These are phyloP conservation scores for Drepana falcataria DNA, from an alignment of 2,888 invertebrate species.

Conservation along the genomic window DNA sequence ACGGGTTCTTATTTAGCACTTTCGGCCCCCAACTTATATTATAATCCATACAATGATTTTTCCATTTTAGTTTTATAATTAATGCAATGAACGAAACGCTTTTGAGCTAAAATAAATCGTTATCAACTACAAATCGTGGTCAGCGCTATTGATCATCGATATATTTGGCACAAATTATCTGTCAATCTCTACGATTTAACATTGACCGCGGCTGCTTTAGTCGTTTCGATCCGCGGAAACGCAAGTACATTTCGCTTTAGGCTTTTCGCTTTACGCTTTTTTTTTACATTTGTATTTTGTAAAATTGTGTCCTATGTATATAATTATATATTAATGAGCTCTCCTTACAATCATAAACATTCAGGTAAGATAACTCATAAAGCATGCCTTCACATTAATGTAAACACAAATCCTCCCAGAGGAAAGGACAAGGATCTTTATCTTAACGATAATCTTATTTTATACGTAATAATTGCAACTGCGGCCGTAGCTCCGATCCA, in stretches of 20 bases:
- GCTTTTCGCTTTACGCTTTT: conserved; percentile 29
- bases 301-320: too few species aligned
- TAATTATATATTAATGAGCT: too few species aligned
- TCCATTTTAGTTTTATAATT: too few species aligned
- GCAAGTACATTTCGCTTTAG: conserved; percentile 13
- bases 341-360: too few species aligned
- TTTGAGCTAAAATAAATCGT: too few species aligned
- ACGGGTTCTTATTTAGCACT: too few species aligned
- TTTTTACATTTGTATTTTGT: conserved; percentile 5
- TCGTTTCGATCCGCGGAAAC: conserved; percentile 30
- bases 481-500: conserved; percentile 22
- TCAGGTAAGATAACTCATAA: too few species aligned
- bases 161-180: conserved; percentile 10
- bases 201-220: conserved; percentile 10
- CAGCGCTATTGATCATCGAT: background rate
- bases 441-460: conserved; percentile 9
- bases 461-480: conserved; percentile 22
- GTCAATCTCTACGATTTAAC: conserved; percentile 15
- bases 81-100: too few species aligned
- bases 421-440: conserved; percentile 13
- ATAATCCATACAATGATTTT: too few species aligned
- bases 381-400: too few species aligned
- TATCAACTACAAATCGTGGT: too few species aligned
- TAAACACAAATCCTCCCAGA: background rate
- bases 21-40: too few species aligned